Evolutionary conservation across 2,113 vertebrate genomes (phyloP).

Genomic region (Chaetodon trifascialis): DNA sequence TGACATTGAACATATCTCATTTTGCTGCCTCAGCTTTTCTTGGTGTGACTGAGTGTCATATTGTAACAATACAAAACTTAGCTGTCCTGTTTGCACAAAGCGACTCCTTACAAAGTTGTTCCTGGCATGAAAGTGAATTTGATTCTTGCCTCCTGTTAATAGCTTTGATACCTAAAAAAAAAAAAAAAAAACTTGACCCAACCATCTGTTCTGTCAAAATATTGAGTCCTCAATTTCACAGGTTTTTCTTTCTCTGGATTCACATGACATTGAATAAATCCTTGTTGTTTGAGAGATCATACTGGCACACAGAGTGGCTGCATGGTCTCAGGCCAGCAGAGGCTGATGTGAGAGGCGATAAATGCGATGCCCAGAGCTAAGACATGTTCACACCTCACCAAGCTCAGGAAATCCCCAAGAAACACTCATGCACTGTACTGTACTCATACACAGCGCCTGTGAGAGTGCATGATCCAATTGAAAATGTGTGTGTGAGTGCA

Average conservation of each 20-base stretch:
- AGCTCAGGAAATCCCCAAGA: slow-evolving; percentile 56
- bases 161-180: neutral
- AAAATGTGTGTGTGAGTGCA: neutral
- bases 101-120: neutral
- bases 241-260: neutral
- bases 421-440: slow-evolving; percentile 1
- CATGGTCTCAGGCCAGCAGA: slow-evolving; percentile 3
- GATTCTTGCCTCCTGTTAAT: neutral
- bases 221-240: no score
- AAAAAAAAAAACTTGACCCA: neutral
- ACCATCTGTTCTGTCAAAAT: no score
- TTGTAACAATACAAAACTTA: no score
- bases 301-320: slow-evolving; percentile 5
- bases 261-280: no score
- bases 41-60: no score
- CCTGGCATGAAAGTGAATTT: neutral
- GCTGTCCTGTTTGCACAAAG: neutral
- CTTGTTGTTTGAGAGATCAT: slow-evolving; percentile 3
- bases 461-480: neutral
- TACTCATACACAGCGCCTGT: neutral
- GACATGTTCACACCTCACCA: slow-evolving; percentile 52
- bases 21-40: no score
- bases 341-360: slow-evolving; percentile 16
- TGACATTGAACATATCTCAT: no score
- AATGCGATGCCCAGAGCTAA: slow-evolving; percentile 10